phyloP scores from a whole-genome alignment of 2,113 vertebrate genomes.

The Muscicapa adusta region DNA sequence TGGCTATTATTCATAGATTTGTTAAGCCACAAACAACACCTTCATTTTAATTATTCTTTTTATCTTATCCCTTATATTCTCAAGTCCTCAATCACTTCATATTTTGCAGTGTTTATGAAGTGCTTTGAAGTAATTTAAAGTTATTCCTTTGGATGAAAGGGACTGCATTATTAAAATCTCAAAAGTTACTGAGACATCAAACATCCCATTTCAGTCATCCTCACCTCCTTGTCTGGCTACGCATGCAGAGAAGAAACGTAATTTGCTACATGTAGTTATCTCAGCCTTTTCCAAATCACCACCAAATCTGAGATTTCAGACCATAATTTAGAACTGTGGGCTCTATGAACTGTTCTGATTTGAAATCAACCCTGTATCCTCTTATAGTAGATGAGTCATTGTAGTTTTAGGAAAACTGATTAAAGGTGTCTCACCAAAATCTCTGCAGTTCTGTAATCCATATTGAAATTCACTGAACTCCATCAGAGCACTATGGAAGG shows the following conservation, averaged over 20 bases:
- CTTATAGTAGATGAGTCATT: background rate
- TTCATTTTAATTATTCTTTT: conserved; percentile 38
- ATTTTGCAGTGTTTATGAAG: conserved; percentile 12
- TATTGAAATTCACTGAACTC: background rate
- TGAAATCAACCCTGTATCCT: background rate
- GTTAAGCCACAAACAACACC: background rate
- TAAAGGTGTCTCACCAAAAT: background rate
- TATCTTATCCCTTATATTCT: background rate
- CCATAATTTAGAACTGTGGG: background rate
- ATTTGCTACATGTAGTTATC: background rate
- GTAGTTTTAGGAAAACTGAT: background rate
- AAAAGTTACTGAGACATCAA: conserved; percentile 7
- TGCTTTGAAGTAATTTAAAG: conserved; percentile 42
- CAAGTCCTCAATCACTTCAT: background rate
- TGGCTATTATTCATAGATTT: background rate
- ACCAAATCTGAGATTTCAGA: background rate
- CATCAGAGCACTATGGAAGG: background rate
- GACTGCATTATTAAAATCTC: background rate
- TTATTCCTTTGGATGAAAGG: conserved; percentile 20
- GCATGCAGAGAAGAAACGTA: background rate
- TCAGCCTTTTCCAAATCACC: background rate
- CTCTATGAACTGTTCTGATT: background rate
- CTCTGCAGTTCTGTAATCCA: background rate
- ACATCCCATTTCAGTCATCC: background rate
- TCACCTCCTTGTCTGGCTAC: background rate